phyloP scores from a whole-genome alignment of 2,888 invertebrate genomes.

The Eupithecia abbreviata region DNA sequence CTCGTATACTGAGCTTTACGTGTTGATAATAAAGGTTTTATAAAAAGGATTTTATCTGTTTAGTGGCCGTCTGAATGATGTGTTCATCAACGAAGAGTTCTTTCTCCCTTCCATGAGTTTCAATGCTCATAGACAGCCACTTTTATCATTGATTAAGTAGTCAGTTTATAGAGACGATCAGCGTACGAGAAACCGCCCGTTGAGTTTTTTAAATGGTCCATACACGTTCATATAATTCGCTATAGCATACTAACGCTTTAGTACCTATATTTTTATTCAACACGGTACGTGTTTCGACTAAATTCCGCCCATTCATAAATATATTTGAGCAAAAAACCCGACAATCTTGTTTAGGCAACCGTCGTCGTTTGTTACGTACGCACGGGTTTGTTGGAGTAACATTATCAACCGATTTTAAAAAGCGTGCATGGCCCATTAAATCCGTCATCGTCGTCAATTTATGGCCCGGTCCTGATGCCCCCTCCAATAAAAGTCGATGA shows the following conservation, averaged over 20 bases:
- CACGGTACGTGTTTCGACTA: conserved; percentile 22
- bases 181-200: neutral
- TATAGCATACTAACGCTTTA: neutral
- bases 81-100: neutral
- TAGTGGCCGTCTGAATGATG: neutral
- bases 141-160: neutral
- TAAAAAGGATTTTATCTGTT: neutral
- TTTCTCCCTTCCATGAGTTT: neutral
- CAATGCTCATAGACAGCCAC: neutral
- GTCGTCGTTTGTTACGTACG: conserved; percentile 23
- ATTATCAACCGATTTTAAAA: conserved; percentile 67
- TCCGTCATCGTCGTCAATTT: conserved; percentile 75
- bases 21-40: conserved; percentile 1
- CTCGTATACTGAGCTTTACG: neutral
- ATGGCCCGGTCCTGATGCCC: conserved; percentile 61
- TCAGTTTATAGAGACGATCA: neutral
- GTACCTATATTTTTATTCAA: conserved; percentile 4
- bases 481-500: conserved; percentile 79
- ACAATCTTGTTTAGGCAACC: conserved; percentile 24
- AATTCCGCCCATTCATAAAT: conserved; percentile 11
- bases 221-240: neutral
- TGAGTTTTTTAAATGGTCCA: neutral
- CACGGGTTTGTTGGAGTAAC: conserved; percentile 35
- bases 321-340: conserved; percentile 17
- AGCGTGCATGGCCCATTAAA: conserved; percentile 72